Conservation (phyloP, 2,797 vertebrate genomes). For the Cuculus canorus region DNA sequence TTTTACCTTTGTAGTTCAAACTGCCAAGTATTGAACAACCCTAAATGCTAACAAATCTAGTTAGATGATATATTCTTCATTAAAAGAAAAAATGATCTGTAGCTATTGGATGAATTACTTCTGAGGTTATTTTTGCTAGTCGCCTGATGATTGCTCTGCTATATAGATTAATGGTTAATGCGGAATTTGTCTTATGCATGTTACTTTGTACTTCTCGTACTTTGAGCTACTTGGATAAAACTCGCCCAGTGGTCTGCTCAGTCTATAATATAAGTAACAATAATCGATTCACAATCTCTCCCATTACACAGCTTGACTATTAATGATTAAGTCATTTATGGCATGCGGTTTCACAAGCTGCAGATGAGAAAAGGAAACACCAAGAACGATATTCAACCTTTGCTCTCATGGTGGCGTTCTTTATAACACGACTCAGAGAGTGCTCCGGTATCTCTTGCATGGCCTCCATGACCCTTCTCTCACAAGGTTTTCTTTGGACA, state of each 20-base stretch:
- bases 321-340: constrained; percentile 54
- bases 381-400: background rate
- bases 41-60: too few species aligned
- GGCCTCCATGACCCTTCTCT: background rate
- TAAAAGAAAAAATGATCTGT: background rate
- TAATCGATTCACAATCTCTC: background rate
- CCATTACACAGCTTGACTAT: background rate
- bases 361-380: background rate
- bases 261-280: background rate
- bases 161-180: constrained; percentile 34
- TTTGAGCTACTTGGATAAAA: constrained; percentile 8
- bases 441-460: background rate
- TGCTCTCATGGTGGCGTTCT: background rate
- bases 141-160: constrained; percentile 5
- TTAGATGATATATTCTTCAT: background rate
- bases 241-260: background rate
- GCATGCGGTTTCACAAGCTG: background rate
- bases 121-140: background rate
- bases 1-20: background rate
- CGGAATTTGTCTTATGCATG: constrained; percentile 15
- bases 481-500: background rate
- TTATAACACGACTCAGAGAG: background rate
- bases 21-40: background rate
- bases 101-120: background rate
- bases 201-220: constrained; percentile 32